Evolutionary conservation across 2,113 vertebrate genomes (phyloP), one percentile per base, ranked within the genome.

Genomic region (Electrona antarctica): DNA sequence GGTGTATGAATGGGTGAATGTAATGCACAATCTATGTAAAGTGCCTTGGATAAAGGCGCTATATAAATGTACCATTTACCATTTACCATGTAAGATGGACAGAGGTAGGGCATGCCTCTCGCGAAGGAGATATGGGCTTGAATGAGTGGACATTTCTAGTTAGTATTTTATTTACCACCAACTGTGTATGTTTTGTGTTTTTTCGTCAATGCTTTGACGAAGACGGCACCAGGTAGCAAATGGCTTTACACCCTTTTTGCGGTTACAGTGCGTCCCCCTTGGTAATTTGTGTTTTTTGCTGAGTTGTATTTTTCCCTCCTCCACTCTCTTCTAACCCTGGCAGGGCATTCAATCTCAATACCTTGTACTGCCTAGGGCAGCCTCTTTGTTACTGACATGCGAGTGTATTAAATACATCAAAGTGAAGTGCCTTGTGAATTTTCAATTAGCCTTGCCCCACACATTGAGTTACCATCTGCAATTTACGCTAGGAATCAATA

Each of bases 221-320:
- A 61, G 52, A 70, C 47, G 69, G 75, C 64, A 4, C 47, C 68
- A 12, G 64, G 58, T 28, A 60, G 58, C 46, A 71, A 49, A 83
- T 60, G 21, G 3, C 79, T 3, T 79, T 71, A 67, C 76, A 61
- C 55, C 21, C 60, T 28, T 21, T 13, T 6, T 41, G 33, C 33
- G 33, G 46, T 58, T 67, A 45, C 54, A 33, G 46, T 33, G 12
- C 57, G 59, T 60, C 80, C 60, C 21, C 0, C 33, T 41, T 51
- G 69, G 66, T 71, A 63, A 77, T 41, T 87, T 76, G 64, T 50
- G 64, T 50, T 73, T 86, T 83, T 76, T 62, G 71, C 74, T 74
- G 74, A 85, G 67, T 69, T 76, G 33, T 41, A 63, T 87, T 82
- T 76, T 72, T 72, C 67, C 61, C 61, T 73, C 48, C 33, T 33